A percentile compares a stretch with the other conserved stretches of the same genome.
Evolutionary conservation across 2,888 invertebrate species (phyloP).

Genomic region (Hedya salicella): DNA sequence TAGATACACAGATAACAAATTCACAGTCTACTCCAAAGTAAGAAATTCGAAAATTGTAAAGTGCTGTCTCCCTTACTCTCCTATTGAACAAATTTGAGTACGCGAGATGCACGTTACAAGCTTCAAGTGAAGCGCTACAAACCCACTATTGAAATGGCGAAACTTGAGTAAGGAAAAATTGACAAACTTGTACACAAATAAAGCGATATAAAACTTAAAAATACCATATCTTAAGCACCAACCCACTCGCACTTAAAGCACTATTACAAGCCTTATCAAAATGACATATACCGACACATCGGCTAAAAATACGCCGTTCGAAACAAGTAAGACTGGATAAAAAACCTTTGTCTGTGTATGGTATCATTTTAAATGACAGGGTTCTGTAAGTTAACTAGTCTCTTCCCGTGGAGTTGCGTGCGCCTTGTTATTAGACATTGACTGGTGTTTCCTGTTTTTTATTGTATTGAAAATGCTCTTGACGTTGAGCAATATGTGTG

Average conservation of each 20-base stretch:
- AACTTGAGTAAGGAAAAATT: not conserved
- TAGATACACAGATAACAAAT: no score
- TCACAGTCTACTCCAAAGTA: no score
- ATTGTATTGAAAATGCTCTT: not conserved
- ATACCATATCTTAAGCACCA: conserved; percentile 28
- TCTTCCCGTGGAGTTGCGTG: conserved; percentile 28
- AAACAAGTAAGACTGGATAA: conserved; percentile 15
- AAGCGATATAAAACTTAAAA: conserved; percentile 11
- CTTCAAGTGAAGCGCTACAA: no score
- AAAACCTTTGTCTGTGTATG: not conserved
- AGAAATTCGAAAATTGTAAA: not conserved
- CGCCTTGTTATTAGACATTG: conserved; percentile 14
- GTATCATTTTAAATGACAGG: conserved; percentile 25
- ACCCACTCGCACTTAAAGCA: conserved; percentile 25
- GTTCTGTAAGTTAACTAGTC: conserved; percentile 19
- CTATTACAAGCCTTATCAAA: conserved; percentile 27
- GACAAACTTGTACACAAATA: conserved; percentile 4
- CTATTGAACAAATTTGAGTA: no score
- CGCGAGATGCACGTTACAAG: no score
- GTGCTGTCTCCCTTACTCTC: no score
- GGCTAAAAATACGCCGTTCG: conserved; percentile 17
- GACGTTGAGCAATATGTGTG: conserved; percentile 1
- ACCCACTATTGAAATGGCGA: no score
- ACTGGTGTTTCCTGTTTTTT: conserved; percentile 22
- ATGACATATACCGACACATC: conserved; percentile 31